Percentiles rank a stretch among this genome's conserved stretches.
Evolutionary conservation across 2,113 vertebrate species (phyloP).

Genomic region (Isurus oxyrinchus): DNA sequence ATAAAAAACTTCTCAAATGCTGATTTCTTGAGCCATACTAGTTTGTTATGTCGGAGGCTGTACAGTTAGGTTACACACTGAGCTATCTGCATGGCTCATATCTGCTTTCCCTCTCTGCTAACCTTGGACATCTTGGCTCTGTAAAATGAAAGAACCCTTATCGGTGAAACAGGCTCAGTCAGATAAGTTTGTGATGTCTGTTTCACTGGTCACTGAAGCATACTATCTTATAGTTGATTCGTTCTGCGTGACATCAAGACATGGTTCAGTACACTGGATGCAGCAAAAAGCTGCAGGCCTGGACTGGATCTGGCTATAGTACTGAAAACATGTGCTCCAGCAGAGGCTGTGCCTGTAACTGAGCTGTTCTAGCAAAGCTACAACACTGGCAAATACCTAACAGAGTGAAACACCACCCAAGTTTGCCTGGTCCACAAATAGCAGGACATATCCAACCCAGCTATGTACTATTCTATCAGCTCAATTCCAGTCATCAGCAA

Average conservation of each 20-base stretch:
- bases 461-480: neutral
- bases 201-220: neutral
- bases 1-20: too few species aligned
- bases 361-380: neutral
- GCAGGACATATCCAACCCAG: neutral
- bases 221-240: neutral
- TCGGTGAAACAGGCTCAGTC: neutral
- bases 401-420: neutral
- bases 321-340: neutral
- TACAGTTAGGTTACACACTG: too few species aligned
- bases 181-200: neutral
- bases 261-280: neutral
- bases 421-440: neutral
- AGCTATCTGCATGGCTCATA: too few species aligned
- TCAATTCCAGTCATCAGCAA: neutral
- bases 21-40: too few species aligned
- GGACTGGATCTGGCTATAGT: neutral
- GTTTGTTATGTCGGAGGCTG: too few species aligned
- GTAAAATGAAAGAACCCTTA: neutral
- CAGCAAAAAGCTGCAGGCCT: neutral
- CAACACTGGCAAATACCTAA: neutral
- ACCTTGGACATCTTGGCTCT: neutral
- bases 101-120: neutral
- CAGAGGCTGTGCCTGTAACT: neutral
- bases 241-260: neutral